These are phyloP conservation scores for Chaetorhynchus papuensis DNA, from an alignment of 2,113 vertebrate genomes.

Conservation along the genomic window DNA sequence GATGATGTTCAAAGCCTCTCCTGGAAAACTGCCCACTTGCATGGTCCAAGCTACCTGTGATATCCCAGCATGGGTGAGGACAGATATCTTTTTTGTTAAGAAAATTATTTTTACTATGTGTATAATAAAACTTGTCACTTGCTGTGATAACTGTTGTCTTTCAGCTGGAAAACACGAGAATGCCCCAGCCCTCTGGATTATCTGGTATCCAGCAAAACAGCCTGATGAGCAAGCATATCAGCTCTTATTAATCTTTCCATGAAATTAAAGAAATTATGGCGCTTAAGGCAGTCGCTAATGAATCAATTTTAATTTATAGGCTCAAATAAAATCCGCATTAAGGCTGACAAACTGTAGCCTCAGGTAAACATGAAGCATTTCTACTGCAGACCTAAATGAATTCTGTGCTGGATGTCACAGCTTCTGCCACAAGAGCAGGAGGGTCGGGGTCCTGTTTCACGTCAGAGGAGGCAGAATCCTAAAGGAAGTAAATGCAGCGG, in stretches of 20 bases:
- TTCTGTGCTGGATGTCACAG: background rate
- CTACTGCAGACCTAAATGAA: background rate
- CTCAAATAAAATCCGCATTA: slow-evolving; percentile 63
- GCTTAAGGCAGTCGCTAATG: slow-evolving; percentile 57
- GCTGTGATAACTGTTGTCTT: background rate
- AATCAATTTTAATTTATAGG: slow-evolving; percentile 63
- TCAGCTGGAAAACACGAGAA: background rate
- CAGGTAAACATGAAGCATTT: slow-evolving; percentile 36
- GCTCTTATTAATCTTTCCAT: slow-evolving; percentile 43
- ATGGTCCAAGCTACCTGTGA: background rate
- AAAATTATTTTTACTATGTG: background rate
- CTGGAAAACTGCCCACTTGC: background rate
- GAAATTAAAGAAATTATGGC: slow-evolving; percentile 34
- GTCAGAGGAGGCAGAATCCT: background rate
- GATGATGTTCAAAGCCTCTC: background rate
- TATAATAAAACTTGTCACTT: background rate
- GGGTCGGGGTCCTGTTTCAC: background rate
- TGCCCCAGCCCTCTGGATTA: background rate
- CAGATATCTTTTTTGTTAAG: background rate
- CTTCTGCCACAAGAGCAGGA: background rate
- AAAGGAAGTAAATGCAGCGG: background rate
- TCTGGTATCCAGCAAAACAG: slow-evolving; percentile 11
- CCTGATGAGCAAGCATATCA: background rate
- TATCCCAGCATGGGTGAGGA: background rate
- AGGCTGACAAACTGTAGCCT: slow-evolving; percentile 47